Base-by-base conservation (phyloP, 2,113 vertebrate species). In the Ciconia stormi region DNA sequence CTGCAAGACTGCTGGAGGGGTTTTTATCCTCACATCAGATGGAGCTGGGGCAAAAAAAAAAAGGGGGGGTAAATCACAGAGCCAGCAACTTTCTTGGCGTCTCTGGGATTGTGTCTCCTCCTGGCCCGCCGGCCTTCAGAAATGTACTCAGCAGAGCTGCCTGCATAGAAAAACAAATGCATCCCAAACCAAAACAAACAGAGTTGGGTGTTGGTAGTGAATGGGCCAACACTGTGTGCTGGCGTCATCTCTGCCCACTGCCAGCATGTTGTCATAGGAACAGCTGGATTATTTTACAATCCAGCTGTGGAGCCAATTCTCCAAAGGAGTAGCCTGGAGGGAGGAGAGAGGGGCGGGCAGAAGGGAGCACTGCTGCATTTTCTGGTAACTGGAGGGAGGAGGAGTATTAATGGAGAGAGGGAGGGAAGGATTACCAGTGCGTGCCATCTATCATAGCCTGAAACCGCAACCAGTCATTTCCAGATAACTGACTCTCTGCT, bases 191-290 rank as follows among this genome's bases (percentile, higher is more conserved):
- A 97, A 97, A 98, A 98, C 94, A 96, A 97, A 97, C 94, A 97
- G 95, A 97, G 55, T 36, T 93, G 97, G 96, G 96, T 97, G 97
- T 97, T 98, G 95, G 95, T 91, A 96, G 94, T 84, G 92, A 93
- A 95, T 93, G 93, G 95, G 96, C 93, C 93, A 93, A 90, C 87
- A 80, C 88, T 88, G 85, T 21, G 82, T 84, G 82, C 78, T 95
- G 95, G 94, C 87, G 97, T 98, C 97, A 98, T 96, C 93, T 40
- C 95, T 96, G 92, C 95, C 47, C 55, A 55, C 36, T 94, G 98
- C 98, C 98, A 98, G 94, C 87, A 91, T 9, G 96, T 98, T 95
- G 97, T 97, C 97, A 97, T 96, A 97, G 97, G 71, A 96, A 97
- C 92, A 84, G 93, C 94, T 97, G 96, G 96, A 97, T 94, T 93